Evolutionary conservation across 2,888 invertebrate species (phyloP).

Genomic region (Drosophila cognata): DNA sequence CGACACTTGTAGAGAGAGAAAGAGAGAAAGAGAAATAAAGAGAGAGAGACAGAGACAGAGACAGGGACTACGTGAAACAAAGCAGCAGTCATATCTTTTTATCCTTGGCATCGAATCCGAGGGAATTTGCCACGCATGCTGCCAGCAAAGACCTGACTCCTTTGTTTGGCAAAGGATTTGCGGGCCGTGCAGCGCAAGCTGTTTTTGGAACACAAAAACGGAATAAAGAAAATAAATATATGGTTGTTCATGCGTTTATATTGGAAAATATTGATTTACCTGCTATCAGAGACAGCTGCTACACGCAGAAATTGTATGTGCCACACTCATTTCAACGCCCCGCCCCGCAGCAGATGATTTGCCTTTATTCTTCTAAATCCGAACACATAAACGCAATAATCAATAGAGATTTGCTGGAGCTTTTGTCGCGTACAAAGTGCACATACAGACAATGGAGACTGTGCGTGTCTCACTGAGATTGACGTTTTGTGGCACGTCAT

Average conservation of each 20-base stretch:
- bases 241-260: slow-evolving; percentile 69
- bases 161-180: slow-evolving; percentile 64
- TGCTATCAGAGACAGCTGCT: slow-evolving; percentile 76
- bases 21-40: not conserved
- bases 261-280: slow-evolving; percentile 81
- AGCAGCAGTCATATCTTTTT: slow-evolving; percentile 41
- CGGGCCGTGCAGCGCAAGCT: slow-evolving; percentile 20
- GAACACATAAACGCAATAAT: slow-evolving; percentile 70
- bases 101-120: slow-evolving; percentile 22
- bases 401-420: slow-evolving; percentile 69
- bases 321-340: slow-evolving; percentile 4
- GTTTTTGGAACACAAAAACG: slow-evolving; percentile 16
- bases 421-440: slow-evolving; percentile 35
- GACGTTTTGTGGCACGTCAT: slow-evolving; percentile 35
- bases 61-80: slow-evolving; percentile 30
- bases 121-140: slow-evolving; percentile 56
- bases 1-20: not conserved
- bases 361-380: slow-evolving; percentile 38
- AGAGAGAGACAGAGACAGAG: not conserved
- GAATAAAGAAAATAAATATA: slow-evolving; percentile 14
- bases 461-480: slow-evolving; percentile 36
- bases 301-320: slow-evolving; percentile 42
- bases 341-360: slow-evolving; percentile 13
- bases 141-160: slow-evolving; percentile 32
- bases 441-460: slow-evolving; percentile 28